phyloP scores from a whole-genome alignment of 2,113 vertebrate species.

The Semicossyphus pulcher region DNA sequence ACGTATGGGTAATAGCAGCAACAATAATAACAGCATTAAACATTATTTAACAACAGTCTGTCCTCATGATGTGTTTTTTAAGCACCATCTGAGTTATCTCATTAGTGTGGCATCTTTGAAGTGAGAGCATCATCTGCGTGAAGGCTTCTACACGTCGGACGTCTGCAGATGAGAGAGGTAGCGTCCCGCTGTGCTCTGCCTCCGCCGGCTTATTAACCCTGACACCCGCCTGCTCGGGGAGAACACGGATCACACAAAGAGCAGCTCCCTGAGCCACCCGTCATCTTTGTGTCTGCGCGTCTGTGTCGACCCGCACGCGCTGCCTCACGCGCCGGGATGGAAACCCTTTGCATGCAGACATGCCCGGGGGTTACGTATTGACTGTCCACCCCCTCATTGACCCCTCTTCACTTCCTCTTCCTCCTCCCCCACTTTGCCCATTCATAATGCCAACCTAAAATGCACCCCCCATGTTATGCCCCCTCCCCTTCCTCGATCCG shows the following conservation, averaged over 20 bases:
- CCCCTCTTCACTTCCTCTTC: constrained; percentile 34
- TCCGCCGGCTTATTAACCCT: constrained; percentile 54
- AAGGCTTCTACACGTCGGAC: neutral
- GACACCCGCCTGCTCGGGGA: constrained; percentile 31
- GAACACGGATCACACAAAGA: constrained; percentile 60
- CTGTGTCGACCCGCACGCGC: constrained; percentile 33
- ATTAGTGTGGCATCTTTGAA: constrained; percentile 10
- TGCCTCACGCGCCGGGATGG: constrained; percentile 19
- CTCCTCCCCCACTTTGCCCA: neutral
- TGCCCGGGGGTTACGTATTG: constrained; percentile 43
- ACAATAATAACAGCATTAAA: neutral
- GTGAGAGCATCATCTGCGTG: constrained; percentile 12
- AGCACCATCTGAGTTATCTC: constrained; percentile 1
- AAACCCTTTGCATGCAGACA: constrained; percentile 55
- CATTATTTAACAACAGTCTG: neutral
- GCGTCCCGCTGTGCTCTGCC: constrained; percentile 3
- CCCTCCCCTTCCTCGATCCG: neutral
- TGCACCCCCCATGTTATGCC: neutral
- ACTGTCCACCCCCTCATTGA: constrained; percentile 39
- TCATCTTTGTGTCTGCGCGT: constrained; percentile 57
- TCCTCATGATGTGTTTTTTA: constrained; percentile 2
- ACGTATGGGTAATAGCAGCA: too few species aligned
- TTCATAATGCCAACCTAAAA: constrained; percentile 16
- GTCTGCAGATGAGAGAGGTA: constrained; percentile 16
- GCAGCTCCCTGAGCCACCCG: constrained; percentile 38